A percentile compares a stretch with the other conserved stretches of the same genome.
phyloP scores from a whole-genome alignment of 2,113 vertebrate genomes.

The Macroglossus sobrinus region DNA sequence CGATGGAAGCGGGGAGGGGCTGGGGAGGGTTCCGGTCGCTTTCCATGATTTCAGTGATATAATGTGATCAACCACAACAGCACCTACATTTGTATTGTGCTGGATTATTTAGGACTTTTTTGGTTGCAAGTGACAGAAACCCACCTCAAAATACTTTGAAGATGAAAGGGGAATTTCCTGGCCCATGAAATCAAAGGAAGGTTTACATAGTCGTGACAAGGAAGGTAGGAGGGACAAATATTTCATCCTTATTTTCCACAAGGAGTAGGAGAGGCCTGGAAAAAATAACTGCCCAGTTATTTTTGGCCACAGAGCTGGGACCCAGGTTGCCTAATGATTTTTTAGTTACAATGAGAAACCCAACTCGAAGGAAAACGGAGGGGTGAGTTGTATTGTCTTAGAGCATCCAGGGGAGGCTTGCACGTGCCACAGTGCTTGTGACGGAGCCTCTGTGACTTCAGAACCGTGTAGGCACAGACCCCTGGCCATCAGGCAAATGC shows the following conservation, averaged over 20 bases:
- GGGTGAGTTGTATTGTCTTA: not conserved
- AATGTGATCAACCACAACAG: not conserved
- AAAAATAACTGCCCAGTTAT: too few relatives aligned
- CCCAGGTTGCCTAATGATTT: not conserved
- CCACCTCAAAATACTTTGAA: not conserved
- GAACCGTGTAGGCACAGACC: not conserved
- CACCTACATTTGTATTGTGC: too few relatives aligned
- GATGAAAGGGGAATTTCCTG: not conserved
- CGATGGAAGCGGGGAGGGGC: accelerated
- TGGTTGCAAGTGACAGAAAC: not conserved
- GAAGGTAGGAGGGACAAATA: not conserved
- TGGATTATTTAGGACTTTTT: not conserved
- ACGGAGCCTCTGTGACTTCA: not conserved
- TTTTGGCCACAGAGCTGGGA: not conserved
- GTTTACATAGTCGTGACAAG: not conserved
- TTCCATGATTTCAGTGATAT: too few relatives aligned
- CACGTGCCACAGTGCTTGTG: accelerated
- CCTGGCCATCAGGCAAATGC: not conserved
- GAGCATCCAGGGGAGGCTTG: not conserved
- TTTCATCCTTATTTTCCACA: not conserved
- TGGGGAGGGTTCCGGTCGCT: not conserved
- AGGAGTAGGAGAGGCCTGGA: not conserved
- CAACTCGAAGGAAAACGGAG: not conserved
- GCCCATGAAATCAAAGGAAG: not conserved
- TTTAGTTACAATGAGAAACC: not conserved